These are phyloP conservation scores for Rafetus swinhoei DNA, from an alignment of 2,113 vertebrate genomes.

Conservation along the genomic window DNA sequence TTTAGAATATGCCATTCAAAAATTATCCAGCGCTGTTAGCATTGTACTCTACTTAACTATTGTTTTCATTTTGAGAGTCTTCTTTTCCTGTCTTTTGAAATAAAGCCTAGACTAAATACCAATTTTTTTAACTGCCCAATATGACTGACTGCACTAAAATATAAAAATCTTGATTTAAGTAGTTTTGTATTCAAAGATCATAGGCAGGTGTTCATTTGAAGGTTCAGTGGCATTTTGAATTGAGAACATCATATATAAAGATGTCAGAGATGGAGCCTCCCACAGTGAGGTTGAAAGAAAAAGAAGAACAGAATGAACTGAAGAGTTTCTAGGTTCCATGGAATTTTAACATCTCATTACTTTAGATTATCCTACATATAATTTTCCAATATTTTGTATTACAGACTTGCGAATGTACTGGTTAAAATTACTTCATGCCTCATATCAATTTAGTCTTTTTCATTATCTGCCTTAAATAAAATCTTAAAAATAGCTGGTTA, in stretches of 20 bases:
- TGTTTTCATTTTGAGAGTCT: conserved; percentile 36
- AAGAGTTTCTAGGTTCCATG: conserved; percentile 81
- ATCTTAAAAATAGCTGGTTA: conserved; percentile 77
- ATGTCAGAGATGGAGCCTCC: conserved; percentile 85
- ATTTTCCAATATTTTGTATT: conserved; percentile 82
- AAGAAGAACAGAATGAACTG: conserved; percentile 84
- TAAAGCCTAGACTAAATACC: conserved; percentile 57
- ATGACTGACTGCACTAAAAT: conserved; percentile 79
- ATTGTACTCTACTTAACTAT: conserved; percentile 32
- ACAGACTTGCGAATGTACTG: conserved; percentile 75
- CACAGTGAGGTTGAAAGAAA: conserved; percentile 84
- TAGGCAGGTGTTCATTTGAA: conserved; percentile 86
- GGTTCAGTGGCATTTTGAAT: conserved; percentile 88
- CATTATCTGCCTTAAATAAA: conserved; percentile 80
- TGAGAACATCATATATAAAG: conserved; percentile 87
- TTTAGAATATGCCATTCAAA: conserved; percentile 27
- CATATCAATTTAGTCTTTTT: conserved; percentile 78
- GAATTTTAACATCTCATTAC: conserved; percentile 87
- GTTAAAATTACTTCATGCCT: conserved; percentile 79
- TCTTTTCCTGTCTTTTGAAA: conserved; percentile 55
- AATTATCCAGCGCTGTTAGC: conserved; percentile 15
- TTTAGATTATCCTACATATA: conserved; percentile 83
- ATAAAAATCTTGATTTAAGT: conserved; percentile 83
- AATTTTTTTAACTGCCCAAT: conserved; percentile 58
- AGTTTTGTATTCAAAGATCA: conserved; percentile 86